Evolutionary conservation across 2,888 invertebrate genomes (phyloP).

Genomic region (Cartodere bifasciata): DNA sequence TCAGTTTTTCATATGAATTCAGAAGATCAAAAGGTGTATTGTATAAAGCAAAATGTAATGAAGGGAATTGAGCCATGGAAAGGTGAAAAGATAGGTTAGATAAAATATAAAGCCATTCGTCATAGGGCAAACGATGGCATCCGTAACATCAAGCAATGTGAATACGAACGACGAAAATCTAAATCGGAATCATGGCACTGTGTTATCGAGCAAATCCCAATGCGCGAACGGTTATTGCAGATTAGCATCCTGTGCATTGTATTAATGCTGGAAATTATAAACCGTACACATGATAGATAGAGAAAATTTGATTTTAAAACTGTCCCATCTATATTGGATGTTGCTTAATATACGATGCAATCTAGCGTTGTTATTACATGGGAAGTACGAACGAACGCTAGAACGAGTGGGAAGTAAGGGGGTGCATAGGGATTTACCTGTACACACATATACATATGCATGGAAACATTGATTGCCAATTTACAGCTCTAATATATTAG

Average conservation of each 20-base stretch:
- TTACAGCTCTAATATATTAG: conserved; percentile 41
- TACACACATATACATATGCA: conserved; percentile 35
- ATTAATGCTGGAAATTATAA: conserved; percentile 38
- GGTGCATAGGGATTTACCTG: conserved; percentile 8
- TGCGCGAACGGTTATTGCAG: conserved; percentile 36
- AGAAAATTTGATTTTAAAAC: conserved; percentile 40
- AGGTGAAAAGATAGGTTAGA: no score
- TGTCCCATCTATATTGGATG: conserved; percentile 36
- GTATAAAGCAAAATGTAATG: no score
- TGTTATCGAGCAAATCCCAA: conserved; percentile 30
- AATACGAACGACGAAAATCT: conserved; percentile 10
- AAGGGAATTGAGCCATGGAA: no score
- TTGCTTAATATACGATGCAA: conserved; percentile 39
- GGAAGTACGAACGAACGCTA: conserved; percentile 20
- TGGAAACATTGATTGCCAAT: conserved; percentile 41
- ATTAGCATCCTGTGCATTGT: conserved; percentile 37
- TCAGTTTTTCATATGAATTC: no score
- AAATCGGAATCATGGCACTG: conserved; percentile 24
- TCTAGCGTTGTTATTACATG: conserved; percentile 36
- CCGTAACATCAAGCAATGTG: no score
- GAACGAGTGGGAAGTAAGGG: conserved; percentile 1
- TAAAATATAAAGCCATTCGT: no score
- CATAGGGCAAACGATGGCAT: no score
- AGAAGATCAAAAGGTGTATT: no score
- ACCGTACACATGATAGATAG: conserved; percentile 36